These are phyloP conservation scores for Conus canariensis DNA, from an alignment of 2,888 invertebrate species.

Conservation along the genomic window DNA sequence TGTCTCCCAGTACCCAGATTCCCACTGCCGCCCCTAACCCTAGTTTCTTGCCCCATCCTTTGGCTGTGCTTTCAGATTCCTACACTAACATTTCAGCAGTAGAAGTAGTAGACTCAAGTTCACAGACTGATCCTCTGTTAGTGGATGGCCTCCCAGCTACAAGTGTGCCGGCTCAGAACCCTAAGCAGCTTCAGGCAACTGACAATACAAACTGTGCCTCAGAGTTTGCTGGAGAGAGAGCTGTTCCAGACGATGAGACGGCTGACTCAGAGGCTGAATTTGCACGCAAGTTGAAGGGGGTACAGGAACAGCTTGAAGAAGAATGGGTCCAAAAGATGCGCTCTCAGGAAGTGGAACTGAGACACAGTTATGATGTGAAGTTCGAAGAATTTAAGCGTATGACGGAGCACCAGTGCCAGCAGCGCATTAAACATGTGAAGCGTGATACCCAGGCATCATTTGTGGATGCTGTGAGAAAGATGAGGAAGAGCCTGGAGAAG, in stretches of 20 bases:
- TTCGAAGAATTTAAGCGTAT: slow-evolving; percentile 58
- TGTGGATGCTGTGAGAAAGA: slow-evolving; percentile 69
- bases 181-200: background rate
- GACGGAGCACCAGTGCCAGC: slow-evolving; percentile 60
- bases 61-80: background rate
- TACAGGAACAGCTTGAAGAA: slow-evolving; percentile 69
- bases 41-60: slow-evolving; percentile 12
- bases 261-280: background rate
- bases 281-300: slow-evolving; percentile 53
- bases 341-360: slow-evolving; percentile 60
- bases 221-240: background rate
- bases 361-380: slow-evolving; percentile 56
- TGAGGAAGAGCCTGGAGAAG: slow-evolving; percentile 58
- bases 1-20: background rate
- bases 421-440: slow-evolving; percentile 60
- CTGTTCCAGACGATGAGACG: background rate
- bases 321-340: slow-evolving; percentile 60
- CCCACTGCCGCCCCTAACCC: background rate
- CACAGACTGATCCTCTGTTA: slow-evolving; percentile 14
- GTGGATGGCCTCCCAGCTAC: background rate
- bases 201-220: background rate
- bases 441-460: slow-evolving; percentile 69
- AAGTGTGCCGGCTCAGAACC: background rate
- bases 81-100: background rate
- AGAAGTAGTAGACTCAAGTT: background rate